Evolutionary conservation across 2,113 vertebrate species (phyloP).

Genomic region (Mesocricetus auratus): DNA sequence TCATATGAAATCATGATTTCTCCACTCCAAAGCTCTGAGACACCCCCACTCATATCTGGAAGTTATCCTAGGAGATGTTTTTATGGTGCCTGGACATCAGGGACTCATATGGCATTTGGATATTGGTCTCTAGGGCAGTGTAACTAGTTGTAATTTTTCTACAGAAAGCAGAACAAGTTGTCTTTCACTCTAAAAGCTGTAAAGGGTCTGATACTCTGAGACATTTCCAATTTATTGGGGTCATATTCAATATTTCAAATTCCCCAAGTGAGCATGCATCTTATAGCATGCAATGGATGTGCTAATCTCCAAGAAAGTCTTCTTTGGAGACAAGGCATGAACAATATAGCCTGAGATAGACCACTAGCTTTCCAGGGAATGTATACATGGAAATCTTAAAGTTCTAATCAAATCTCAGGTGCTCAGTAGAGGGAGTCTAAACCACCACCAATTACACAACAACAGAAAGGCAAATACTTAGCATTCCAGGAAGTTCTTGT

Average conservation of each 20-base stretch:
- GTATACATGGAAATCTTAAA: not conserved
- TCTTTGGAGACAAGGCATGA: not conserved
- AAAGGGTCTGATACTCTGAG: not conserved
- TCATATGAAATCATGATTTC: constrained; percentile 38
- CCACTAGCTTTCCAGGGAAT: not conserved
- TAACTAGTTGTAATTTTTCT: constrained; percentile 51
- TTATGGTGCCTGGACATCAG: not conserved
- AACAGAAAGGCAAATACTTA: not conserved
- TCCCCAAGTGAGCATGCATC: not conserved
- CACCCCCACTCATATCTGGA: constrained; percentile 14
- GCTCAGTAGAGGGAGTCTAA: not conserved
- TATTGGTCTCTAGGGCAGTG: constrained; percentile 47
- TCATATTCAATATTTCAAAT: constrained; percentile 31
- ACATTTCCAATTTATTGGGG: not conserved
- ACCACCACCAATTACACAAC: not conserved
- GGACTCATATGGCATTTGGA: constrained; percentile 16
- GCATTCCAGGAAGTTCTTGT: not conserved
- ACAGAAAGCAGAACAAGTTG: constrained; percentile 30
- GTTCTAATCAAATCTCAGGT: not conserved
- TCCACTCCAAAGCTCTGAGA: not conserved
- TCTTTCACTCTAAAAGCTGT: constrained; percentile 36
- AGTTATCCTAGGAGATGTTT: constrained; percentile 43
- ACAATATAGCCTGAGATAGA: not conserved
- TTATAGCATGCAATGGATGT: not conserved
- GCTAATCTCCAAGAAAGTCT: not conserved